Base-by-base conservation (phyloP, 2,113 vertebrate species). In the Tretioscincus oriximinensis region DNA sequence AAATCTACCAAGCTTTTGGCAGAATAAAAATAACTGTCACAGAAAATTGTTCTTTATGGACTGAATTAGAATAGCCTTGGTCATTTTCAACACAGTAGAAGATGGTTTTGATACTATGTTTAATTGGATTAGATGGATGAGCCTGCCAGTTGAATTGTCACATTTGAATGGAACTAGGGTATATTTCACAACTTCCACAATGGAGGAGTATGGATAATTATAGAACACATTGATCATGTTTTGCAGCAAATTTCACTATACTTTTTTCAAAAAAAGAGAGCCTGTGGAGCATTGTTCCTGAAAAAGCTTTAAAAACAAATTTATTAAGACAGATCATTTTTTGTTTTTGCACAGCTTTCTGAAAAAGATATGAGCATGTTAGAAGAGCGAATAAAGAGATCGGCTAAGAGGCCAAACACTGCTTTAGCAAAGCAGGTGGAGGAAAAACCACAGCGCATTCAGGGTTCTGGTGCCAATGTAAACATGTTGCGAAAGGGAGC, bases 301-400 rank as follows among this genome's bases (percentile, higher is more conserved):
- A 28, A 21, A 51, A 7, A 73, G 72, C 16, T n/a, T 58, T 29
- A 58, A 31, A 0, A 58, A 1, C 47, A 70, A 0, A 61, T 12
- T 60, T 85, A 12, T 41, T 1, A 9, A 41, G 51, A 0, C 84
- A 35, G 71, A 85, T 80, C 21, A 3, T 11, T 0, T 84, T 45
- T 4, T 51, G 72, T 64, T 88, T 51, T 84, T 65, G 86, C 85
- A 21, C 78, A 99, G 98, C 95, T 99, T 82, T 99, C 98, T 7
- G 98, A 99, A 88, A 99, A 99, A 82, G 98, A 99, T 84, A 96
- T 99, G 98, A 99, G 98, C 92, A 99, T 99, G 98, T 89, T 99
- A 47, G 98, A 99, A 87, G 98, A 99, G 81, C 95, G 98, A 77
- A 98, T 99, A 92, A 99, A 99, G 58, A 95, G 98, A 3, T 97